Base-by-base conservation (phyloP, 2,797 vertebrate species). In the Lithobates pipiens region DNA sequence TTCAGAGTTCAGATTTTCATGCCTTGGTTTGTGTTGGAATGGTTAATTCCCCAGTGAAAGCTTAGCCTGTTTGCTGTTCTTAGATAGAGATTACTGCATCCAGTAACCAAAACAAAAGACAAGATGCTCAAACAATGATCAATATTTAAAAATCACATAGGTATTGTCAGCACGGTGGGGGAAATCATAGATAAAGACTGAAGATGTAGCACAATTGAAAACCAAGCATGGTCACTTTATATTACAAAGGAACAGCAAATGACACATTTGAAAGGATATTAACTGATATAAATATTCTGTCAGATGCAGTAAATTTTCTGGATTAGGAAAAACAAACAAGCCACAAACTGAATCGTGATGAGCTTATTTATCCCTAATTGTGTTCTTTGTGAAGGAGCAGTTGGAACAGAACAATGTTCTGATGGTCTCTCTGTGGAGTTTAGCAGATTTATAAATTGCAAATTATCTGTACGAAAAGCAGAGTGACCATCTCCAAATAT, bases 361-460 rank as follows among this genome's bases (percentile, higher is more conserved):
- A 67, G 65, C 21, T 67, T 67, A 67, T 67, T 67, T 67, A 67
- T 67, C 25, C 16, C 65, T 29, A 67, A 67, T 67, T 67, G 27
- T 25, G 65, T 67, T 67, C 54, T 67, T 67, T 67, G 27, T 67
- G 10, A 67, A 11, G 18, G 65, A 67, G 65, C 65, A 67, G 65
- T 67, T 29, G 65, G 65, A 67, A 67, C 65, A 67, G 65, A 29
- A 67, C 65, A 67, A 29, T 67, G 65, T 67, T 67, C 65, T 67
- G 3, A 11, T 29, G 10, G 65, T 67, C 27, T 29, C 27, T 67
- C 65, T 29, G 10, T 9, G 25, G 65, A 29, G 65, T 67, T 67
- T 29, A 67, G 65, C 11, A 67, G 65, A 67, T 29, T 67, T 13
- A 67, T 67, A 67, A 67, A 25, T 67, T 67, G 27, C 25, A 67